Percentiles rank a stretch among this genome's conserved stretches.
Evolutionary conservation across 2,888 invertebrate species (phyloP).

Genomic region (Standfussiana lucernea): DNA sequence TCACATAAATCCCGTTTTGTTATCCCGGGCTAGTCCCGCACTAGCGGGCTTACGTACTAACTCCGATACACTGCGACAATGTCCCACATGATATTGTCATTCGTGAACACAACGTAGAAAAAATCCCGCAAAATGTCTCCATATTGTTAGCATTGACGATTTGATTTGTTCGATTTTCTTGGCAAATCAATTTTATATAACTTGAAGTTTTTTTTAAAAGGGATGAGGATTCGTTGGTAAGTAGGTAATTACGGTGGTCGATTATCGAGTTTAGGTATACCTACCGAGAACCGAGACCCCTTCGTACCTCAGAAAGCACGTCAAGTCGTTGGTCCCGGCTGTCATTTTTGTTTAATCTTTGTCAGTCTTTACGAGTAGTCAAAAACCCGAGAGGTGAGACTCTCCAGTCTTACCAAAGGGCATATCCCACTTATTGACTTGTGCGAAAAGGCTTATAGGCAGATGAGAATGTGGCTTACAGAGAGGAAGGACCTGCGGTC

Average conservation of each 20-base stretch:
- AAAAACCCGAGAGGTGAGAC: neutral
- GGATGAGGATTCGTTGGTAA: neutral
- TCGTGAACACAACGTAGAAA: constrained; percentile 27
- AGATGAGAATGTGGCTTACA: neutral
- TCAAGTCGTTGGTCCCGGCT: neutral
- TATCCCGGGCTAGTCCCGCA: constrained; percentile 41
- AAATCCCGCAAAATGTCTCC: constrained; percentile 25
- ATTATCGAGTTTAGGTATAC: neutral
- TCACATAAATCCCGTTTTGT: constrained; percentile 35
- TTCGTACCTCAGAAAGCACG: too few species aligned
- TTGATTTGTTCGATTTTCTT: constrained; percentile 13
- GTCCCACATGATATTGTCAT: constrained; percentile 46
- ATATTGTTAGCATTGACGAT: constrained; percentile 19
- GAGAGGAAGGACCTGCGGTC: neutral
- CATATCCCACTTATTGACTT: neutral
- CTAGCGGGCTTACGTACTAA: constrained; percentile 46
- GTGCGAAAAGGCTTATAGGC: neutral
- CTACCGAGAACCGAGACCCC: too few species aligned
- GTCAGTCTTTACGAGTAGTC: neutral
- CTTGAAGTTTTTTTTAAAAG: neutral
- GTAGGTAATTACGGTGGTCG: neutral
- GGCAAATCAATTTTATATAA: neutral
- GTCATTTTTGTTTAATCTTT: neutral
- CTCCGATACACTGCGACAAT: constrained; percentile 43
- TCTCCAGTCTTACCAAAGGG: neutral